Base-by-base conservation (phyloP, 1,140 invertebrate genomes). In the Achatina immaculata region DNA sequence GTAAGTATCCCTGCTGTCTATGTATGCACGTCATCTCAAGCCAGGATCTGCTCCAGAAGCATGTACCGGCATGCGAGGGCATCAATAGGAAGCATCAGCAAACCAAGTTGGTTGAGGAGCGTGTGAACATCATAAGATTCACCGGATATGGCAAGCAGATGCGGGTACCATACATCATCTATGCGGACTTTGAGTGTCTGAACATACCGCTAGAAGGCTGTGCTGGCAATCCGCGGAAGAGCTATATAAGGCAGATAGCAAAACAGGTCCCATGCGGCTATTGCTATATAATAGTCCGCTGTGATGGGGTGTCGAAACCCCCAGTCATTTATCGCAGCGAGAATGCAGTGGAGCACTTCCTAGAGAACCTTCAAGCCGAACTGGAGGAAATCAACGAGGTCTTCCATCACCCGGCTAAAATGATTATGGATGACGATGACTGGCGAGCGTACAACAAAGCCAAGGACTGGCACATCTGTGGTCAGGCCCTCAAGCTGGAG, bases 391-490 rank as follows among this genome's bases (percentile, higher is more conserved):
- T n/a, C n/a, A n/a, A n/a, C n/a, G n/a, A n/a, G n/a, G n/a, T n/a
- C n/a, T n/a, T n/a, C n/a, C n/a, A n/a, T n/a, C n/a, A n/a, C n/a
- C n/a, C n/a, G n/a, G 45, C 51, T 6, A 14, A 21, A 11, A 55
- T 21, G 7, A 24, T 55, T 11, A 55, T 55, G 51, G 3, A 11
- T 55, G n/a, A 55, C n/a, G n/a, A n/a, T n/a, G 65, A 83, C 11
- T 31, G 74, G 58, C 0, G 66, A 21, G 31, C 1, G 0, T 81
- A 82, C 71, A 21, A 81, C n/a, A 65, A 24, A 0, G 65, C 73
- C n/a, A 81, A 43, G 3, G 3, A 79, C 24, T 85, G 82, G 43
- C 66, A 71, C 55, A 79, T 85, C 19, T 85, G 80, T 68, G 16
- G 74, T 11, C 0, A 77, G 65, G 24, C 62, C 38, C 42, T 80